A percentile compares a stretch with the other conserved stretches of the same genome.
Evolutionary conservation across 1,140 invertebrate genomes (phyloP).

Genomic region (Orius insidiosus): DNA sequence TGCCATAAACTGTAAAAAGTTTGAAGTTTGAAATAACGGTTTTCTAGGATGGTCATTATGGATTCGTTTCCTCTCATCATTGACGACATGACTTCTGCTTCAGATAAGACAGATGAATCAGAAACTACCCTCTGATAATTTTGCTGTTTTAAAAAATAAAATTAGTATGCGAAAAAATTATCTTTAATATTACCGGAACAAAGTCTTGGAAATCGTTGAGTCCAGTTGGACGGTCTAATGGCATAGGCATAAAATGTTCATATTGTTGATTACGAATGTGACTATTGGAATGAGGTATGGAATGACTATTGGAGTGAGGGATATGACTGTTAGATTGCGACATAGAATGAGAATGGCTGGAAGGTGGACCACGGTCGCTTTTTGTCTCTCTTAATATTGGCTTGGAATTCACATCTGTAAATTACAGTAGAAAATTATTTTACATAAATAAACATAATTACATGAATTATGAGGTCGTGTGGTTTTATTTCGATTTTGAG

Average conservation of each 20-base stretch:
- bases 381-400: conserved; percentile 11
- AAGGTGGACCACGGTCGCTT: conserved; percentile 8
- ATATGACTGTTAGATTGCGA: background rate
- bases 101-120: conserved; percentile 41
- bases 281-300: background rate
- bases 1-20: conserved; percentile 53
- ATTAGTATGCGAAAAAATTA: background rate
- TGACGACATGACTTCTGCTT: conserved; percentile 56
- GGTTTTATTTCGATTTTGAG: conserved; percentile 3
- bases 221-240: conserved; percentile 49
- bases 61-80: conserved; percentile 64
- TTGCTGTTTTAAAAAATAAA: conserved; percentile 22
- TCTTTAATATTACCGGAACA: conserved; percentile 45
- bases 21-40: conserved; percentile 55
- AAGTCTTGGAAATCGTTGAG: conserved; percentile 60
- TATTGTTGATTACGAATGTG: background rate
- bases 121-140: conserved; percentile 11
- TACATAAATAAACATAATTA: too few relatives aligned
- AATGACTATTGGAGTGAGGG: too few relatives aligned
- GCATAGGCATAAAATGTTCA: conserved; percentile 48
- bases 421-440: too few relatives aligned
- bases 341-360: background rate
- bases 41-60: conserved; percentile 59
- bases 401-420: conserved; percentile 13
- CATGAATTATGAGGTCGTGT: too few relatives aligned